Conservation (phyloP, 2,113 vertebrate genomes). For the Psammodynastes pulverulentus region DNA sequence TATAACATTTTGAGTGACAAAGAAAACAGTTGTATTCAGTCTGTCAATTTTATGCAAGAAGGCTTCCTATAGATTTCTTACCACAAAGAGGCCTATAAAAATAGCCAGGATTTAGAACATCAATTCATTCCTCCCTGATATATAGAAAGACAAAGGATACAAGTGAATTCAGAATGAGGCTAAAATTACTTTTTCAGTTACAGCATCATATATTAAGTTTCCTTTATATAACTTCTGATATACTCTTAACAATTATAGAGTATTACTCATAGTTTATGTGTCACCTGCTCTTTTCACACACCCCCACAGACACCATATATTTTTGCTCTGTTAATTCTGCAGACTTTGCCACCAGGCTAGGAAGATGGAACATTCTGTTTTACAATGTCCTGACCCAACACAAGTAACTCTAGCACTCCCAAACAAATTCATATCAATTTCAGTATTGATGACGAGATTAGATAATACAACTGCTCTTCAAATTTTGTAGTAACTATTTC, state of each 20-base stretch:
- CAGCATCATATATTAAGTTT: neutral
- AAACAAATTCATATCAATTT: neutral
- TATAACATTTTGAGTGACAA: slow-evolving; percentile 46
- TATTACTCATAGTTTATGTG: slow-evolving; percentile 19
- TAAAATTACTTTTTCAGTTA: slow-evolving; percentile 36
- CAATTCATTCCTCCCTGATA: slow-evolving; percentile 43
- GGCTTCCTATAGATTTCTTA: slow-evolving; percentile 52
- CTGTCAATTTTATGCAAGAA: slow-evolving; percentile 39
- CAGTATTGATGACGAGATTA: neutral
- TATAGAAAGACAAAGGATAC: slow-evolving; percentile 49
- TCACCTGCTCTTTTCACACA: slow-evolving; percentile 7
- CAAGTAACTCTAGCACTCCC: neutral
- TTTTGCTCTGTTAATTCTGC: neutral
- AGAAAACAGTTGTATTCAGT: slow-evolving; percentile 47
- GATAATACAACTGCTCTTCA: slow-evolving; percentile 30
- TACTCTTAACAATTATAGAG: slow-evolving; percentile 34
- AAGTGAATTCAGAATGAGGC: slow-evolving; percentile 17
- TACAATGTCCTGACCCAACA: neutral
- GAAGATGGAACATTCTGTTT: neutral
- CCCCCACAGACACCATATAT: neutral
- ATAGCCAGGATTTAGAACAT: neutral
- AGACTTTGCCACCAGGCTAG: neutral
- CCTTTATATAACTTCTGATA: neutral
- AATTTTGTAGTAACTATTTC: slow-evolving; percentile 33
- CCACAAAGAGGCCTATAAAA: slow-evolving; percentile 39